Percentiles rank a stretch among this genome's conserved stretches.
These are phyloP conservation scores for Leptinotarsa rubiginosa DNA, from an alignment of 2,888 invertebrate species.

Conservation along the genomic window DNA sequence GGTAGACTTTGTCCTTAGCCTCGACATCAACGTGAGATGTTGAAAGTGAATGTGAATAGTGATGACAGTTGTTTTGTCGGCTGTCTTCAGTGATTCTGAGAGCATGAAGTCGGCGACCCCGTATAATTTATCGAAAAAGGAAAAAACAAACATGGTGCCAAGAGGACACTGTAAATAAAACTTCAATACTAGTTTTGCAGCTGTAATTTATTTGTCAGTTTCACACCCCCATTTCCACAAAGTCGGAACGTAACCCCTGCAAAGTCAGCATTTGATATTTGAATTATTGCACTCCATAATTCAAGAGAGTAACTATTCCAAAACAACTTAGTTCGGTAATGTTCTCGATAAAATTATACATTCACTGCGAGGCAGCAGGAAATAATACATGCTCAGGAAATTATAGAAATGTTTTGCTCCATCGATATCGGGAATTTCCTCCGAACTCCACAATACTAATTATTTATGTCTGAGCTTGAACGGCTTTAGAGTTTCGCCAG, in stretches of 20 bases:
- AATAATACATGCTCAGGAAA: constrained; percentile 55
- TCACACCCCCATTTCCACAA: background rate
- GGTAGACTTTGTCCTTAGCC: no score
- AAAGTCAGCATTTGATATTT: constrained; percentile 17
- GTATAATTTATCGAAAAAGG: no score
- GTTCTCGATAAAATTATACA: constrained; percentile 25
- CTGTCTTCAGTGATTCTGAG: no score
- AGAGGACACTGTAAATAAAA: no score
- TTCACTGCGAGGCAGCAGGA: constrained; percentile 38
- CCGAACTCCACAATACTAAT: constrained; percentile 13
- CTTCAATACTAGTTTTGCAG: no score
- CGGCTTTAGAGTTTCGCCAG: background rate
- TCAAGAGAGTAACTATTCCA: constrained; percentile 16
- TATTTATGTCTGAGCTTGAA: constrained; percentile 17
- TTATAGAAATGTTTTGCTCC: constrained; percentile 57
- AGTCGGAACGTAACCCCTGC: background rate
- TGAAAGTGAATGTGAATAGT: no score
- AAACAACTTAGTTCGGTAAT: constrained; percentile 20
- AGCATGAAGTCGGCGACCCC: no score
- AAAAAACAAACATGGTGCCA: no score
- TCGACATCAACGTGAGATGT: no score
- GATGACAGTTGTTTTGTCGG: no score
- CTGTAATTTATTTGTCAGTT: no score
- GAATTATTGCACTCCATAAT: constrained; percentile 23
- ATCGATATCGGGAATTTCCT: constrained; percentile 44